Evolutionary conservation across 2,797 vertebrate species (phyloP).

Genomic region (Knipowitschia caucasica): DNA sequence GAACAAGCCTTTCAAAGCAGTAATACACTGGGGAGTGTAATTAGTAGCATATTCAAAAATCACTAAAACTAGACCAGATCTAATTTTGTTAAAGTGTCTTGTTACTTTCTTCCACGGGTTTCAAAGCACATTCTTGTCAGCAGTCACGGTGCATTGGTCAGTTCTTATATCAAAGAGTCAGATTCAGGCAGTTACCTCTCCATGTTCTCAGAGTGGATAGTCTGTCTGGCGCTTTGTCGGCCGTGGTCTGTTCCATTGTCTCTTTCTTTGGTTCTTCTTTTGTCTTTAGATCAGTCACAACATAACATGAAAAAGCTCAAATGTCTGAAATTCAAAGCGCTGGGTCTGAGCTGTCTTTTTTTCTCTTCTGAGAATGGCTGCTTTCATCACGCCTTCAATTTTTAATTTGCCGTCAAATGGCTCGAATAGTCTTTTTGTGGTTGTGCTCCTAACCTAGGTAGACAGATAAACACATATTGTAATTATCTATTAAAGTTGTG

Average conservation of each 20-base stretch:
- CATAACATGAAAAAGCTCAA: constrained; percentile 11
- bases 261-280: constrained; percentile 14
- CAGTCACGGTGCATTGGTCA: constrained; percentile 4
- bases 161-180: neutral
- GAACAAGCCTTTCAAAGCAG: too few species aligned
- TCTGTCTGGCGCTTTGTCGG: constrained; percentile 8
- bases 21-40: too few species aligned
- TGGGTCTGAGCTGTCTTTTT: constrained; percentile 7
- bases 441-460: neutral
- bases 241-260: constrained; percentile 1
- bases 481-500: neutral
- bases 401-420: constrained; percentile 10
- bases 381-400: constrained; percentile 9
- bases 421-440: neutral
- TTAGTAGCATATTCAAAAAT: too few species aligned
- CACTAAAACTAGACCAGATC: too few species aligned
- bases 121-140: neutral
- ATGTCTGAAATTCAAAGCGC: constrained; percentile 4
- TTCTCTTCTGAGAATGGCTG: constrained; percentile 2
- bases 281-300: constrained; percentile 8
- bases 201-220: constrained; percentile 11
- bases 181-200: constrained; percentile 3
- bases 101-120: neutral
- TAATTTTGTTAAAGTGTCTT: too few species aligned
- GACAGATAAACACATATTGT: neutral